A percentile compares a stretch with the other conserved stretches of the same genome.
Conservation (phyloP, 2,797 vertebrate genomes). For the Catostomus latipinnis region DNA sequence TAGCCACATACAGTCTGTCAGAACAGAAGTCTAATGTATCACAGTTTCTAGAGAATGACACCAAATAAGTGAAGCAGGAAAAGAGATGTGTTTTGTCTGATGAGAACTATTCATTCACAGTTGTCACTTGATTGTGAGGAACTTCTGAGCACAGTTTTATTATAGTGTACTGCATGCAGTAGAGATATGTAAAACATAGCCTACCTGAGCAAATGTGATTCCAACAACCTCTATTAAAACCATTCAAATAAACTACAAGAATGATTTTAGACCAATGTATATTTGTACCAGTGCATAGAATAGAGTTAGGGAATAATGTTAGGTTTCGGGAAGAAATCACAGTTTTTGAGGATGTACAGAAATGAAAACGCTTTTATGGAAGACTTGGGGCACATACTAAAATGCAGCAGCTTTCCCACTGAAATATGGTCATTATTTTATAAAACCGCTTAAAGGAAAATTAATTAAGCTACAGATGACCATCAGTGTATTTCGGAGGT, state of each 20-base stretch:
- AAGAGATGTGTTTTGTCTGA: conserved; percentile 12
- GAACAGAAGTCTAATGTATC: conserved; percentile 35
- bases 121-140: too few relatives aligned
- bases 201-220: too few relatives aligned
- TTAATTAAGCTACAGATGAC: conserved; percentile 30
- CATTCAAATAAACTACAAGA: background rate
- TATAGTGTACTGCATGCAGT: too few relatives aligned
- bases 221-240: too few relatives aligned
- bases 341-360: too few relatives aligned
- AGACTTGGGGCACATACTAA: too few relatives aligned
- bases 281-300: background rate
- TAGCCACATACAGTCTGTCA: conserved; percentile 42
- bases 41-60: conserved; percentile 4
- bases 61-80: conserved; percentile 27
- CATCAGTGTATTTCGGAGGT: conserved; percentile 1
- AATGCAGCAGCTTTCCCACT: background rate
- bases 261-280: background rate
- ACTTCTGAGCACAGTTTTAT: too few relatives aligned
- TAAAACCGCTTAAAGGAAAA: conserved; percentile 5
- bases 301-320: background rate
- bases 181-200: too few relatives aligned
- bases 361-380: too few relatives aligned
- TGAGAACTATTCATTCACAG: background rate
- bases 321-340: background rate
- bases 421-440: conserved; percentile 18